Conservation (phyloP, 1,140 invertebrate genomes). For the Vanessa tameamea region DNA sequence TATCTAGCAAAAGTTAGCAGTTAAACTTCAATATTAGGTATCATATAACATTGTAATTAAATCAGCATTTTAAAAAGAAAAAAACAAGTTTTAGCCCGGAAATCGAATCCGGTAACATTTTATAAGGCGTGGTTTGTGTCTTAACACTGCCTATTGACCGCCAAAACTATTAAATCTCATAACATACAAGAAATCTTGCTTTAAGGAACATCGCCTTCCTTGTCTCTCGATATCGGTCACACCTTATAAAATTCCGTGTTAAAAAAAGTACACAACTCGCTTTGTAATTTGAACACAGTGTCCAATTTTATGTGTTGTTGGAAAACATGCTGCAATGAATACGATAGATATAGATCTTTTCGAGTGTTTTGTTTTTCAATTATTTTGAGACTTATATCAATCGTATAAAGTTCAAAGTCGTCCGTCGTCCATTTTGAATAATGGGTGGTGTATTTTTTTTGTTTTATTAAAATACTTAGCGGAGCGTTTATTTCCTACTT, state of each 20-base stretch:
- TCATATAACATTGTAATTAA: neutral
- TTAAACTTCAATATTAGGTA: neutral
- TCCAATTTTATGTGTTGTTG: slow-evolving; percentile 17
- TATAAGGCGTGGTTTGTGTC: slow-evolving; percentile 18
- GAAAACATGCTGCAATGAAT: slow-evolving; percentile 12
- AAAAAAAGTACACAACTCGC: slow-evolving; percentile 11
- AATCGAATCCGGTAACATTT: slow-evolving; percentile 22
- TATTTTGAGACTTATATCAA: slow-evolving; percentile 8
- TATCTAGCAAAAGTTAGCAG: no score
- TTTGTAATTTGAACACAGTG: slow-evolving; percentile 17
- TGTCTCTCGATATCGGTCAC: slow-evolving; percentile 1
- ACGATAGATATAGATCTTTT: slow-evolving; percentile 16
- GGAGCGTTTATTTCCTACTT: slow-evolving; percentile 22
- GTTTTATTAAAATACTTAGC: slow-evolving; percentile 11
- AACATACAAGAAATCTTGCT: slow-evolving; percentile 4
- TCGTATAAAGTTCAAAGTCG: neutral
- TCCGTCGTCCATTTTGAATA: neutral
- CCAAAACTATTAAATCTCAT: slow-evolving; percentile 16
- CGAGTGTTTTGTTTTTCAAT: neutral
- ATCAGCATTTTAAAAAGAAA: neutral
- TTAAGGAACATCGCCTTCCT: neutral
- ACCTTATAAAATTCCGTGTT: slow-evolving; percentile 14
- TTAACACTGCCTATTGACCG: slow-evolving; percentile 26
- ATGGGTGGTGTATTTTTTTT: slow-evolving; percentile 8
- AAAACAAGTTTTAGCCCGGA: slow-evolving; percentile 12